These are phyloP conservation scores for Pangasius krempfi DNA, from an alignment of 2,797 vertebrate species.

Conservation along the genomic window DNA sequence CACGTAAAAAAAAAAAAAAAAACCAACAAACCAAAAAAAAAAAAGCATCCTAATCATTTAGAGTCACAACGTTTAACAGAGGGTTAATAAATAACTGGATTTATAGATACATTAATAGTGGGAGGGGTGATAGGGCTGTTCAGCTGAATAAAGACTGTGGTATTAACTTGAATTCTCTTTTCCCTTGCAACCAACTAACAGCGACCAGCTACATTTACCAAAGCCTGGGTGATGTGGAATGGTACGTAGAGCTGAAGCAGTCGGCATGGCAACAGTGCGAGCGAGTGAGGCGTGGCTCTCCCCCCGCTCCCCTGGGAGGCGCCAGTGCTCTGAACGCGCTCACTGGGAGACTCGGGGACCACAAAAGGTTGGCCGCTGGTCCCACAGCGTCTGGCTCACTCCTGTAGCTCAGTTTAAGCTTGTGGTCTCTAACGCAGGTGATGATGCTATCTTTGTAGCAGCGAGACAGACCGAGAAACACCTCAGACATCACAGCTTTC, in stretches of 20 bases:
- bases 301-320: constrained; percentile 89
- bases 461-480: constrained; percentile 56
- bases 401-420: constrained; percentile 98
- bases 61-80: constrained; percentile 19
- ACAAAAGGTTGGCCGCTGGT: constrained; percentile 98
- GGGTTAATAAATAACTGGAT: background rate
- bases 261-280: constrained; percentile 99
- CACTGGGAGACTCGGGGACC: constrained; percentile 97
- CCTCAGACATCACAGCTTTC: constrained; percentile 73
- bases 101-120: constrained; percentile 3
- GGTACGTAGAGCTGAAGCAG: constrained; percentile 99
- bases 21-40: background rate
- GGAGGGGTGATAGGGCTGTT: constrained; percentile 53
- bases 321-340: constrained; percentile 99
- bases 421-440: constrained; percentile 86
- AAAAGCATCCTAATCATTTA: constrained; percentile 32
- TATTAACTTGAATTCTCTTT: constrained; percentile 99
- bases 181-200: constrained; percentile 98
- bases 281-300: constrained; percentile 91
- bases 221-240: constrained; percentile 99
- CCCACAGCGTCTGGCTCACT: constrained; percentile 94
- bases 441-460: constrained; percentile 63
- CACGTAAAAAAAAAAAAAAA: constrained; percentile 48
- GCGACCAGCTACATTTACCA: constrained; percentile 99
- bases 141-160: constrained; percentile 66